Percentiles rank a stretch among this genome's conserved stretches.
Evolutionary conservation across 2,888 invertebrate genomes (phyloP).

Genomic region (Torymus texanus): DNA sequence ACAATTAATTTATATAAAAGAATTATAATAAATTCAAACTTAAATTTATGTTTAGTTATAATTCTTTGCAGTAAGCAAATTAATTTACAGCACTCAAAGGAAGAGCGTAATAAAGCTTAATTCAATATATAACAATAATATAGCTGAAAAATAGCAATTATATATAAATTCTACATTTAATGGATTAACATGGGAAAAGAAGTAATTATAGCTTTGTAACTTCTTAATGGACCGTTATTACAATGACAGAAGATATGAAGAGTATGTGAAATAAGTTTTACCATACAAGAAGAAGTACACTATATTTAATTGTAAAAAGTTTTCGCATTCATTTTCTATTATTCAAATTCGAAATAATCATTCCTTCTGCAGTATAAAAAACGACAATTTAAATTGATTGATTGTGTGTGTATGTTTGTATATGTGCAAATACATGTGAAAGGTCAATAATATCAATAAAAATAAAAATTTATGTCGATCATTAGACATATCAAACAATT

Average conservation of each 20-base stretch:
- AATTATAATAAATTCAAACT: too few species aligned
- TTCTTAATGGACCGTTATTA: too few species aligned
- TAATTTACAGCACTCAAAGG: conserved; percentile 19
- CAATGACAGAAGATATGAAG: too few species aligned
- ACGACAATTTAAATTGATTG: background rate
- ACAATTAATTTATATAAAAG: too few species aligned
- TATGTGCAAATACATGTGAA: too few species aligned
- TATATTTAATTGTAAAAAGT: conserved; percentile 1
- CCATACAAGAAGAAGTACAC: background rate
- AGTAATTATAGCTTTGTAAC: too few species aligned
- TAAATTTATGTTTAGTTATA: too few species aligned
- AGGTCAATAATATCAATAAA: too few species aligned
- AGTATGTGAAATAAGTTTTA: too few species aligned
- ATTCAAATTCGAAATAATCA: conserved; percentile 5
- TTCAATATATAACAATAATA: conserved; percentile 46
- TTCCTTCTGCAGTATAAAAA: conserved; percentile 20
- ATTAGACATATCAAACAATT: background rate
- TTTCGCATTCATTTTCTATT: background rate
- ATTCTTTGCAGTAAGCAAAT: conserved; percentile 20
- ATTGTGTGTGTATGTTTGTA: too few species aligned
- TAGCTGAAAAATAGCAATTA: conserved; percentile 16
- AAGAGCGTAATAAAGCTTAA: conserved; percentile 18
- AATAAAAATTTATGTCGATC: too few species aligned
- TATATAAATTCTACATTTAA: conserved; percentile 2
- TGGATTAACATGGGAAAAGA: conserved; percentile 4